These are phyloP conservation scores for Pseudomyrmex dendroicus DNA, from an alignment of 1,140 invertebrate species.

Conservation along the genomic window DNA sequence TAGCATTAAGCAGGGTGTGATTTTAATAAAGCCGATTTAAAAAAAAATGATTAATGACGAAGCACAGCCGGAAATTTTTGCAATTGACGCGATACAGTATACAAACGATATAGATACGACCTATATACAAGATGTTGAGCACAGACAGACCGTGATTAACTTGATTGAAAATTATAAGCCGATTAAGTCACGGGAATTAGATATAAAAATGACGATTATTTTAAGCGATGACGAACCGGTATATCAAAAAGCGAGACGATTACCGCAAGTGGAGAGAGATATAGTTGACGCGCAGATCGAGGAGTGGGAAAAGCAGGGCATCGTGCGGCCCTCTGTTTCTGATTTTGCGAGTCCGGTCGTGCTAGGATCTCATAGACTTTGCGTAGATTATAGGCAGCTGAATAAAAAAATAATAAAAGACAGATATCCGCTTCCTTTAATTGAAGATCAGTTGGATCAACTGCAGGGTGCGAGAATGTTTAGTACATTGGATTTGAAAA, in stretches of 20 bases:
- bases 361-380: too few species aligned
- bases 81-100: not conserved
- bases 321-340: too few species aligned
- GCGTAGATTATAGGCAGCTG: too few species aligned
- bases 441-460: too few species aligned
- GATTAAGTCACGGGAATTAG: not conserved
- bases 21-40: not conserved
- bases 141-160: not conserved
- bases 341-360: too few species aligned
- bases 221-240: constrained; percentile 55
- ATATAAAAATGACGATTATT: constrained; percentile 48
- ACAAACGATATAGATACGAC: constrained; percentile 9
- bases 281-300: too few species aligned
- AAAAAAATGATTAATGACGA: not conserved
- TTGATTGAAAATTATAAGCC: constrained; percentile 35
- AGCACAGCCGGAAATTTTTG: constrained; percentile 11
- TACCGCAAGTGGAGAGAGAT: too few species aligned
- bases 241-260: constrained; percentile 5
- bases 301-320: too few species aligned
- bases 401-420: too few species aligned
- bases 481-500: too few species aligned
- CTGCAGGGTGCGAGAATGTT: too few species aligned
- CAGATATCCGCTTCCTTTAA: too few species aligned
- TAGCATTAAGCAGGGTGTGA: constrained; percentile 6
- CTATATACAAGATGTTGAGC: not conserved